Base-by-base conservation (phyloP, 2,797 vertebrate species). In the Brachyrhaphis roseni region DNA sequence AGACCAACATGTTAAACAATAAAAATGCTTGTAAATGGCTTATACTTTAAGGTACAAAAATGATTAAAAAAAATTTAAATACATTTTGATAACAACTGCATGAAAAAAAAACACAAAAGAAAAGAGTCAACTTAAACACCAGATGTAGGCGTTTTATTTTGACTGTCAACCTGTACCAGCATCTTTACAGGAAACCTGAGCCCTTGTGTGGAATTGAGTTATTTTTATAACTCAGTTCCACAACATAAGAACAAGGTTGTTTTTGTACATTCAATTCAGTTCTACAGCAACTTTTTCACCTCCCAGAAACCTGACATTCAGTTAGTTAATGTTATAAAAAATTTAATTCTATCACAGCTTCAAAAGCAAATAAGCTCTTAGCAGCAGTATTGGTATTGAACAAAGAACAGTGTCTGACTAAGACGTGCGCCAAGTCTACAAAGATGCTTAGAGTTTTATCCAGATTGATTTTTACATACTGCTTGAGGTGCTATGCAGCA, bases 401-500 rank as follows among this genome's bases (percentile, higher is more conserved):
- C 70, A 1, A 5, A 51, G 68, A 82, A 77, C 47, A 70, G n/a
- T 10, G 34, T 31, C 59, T 45, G 76, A 18, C 73, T 70, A 12
- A 78, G 66, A 77, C 12, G 20, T 53, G 74, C 26, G 45, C 10
- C 36, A n/a, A 13, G 81, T 68, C 55, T 26, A 76, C 75, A 77
- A 57, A 83, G 72, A 72, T 16, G 68, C 68, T 78, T 53, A 13
- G 68, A 13, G 49, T 83, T 8, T 3, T 53, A 76, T 71, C 3
- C 0, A 78, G 78, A 82, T 79, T 8, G 5, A 73, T 82, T 74
- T 47, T 71, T 51, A 41, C 79, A 74, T 75, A 31, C 70, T 2
- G 5, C 76, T 75, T 62, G 41, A 84, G 81, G 77, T 49, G 74
- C 81, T 77, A 76, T 73, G 51, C 71, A 81, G 73, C 34, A 41